Evolutionary conservation across 2,888 invertebrate genomes (phyloP), one percentile per base, ranked within the genome.

Genomic region (Caenorhabditis macrosperma): DNA sequence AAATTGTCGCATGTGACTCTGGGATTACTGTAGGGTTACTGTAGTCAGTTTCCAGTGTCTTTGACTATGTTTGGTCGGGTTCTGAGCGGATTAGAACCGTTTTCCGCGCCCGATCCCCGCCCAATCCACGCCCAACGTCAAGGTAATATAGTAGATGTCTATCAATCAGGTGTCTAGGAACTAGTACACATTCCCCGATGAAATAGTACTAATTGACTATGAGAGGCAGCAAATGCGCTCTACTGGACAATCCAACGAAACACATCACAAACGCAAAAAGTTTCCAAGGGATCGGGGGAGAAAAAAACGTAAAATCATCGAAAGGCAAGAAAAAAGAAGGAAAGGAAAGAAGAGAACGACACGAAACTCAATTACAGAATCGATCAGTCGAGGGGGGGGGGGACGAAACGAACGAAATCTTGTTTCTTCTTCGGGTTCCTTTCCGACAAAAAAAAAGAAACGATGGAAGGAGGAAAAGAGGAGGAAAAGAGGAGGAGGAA

Each of bases 281-380:
- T 33, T 33, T 33, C 26, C 26, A 44, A 44, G 46, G 28, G 17
- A 59, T 24, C 46, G 22, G 30, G 17, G 24, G 30, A 46, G n/a
- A 50, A 41, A 38, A 61, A 54, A 35, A 20, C 22, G 30, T 46
- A 61, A n/a, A 61, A 48, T 20, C 33, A n/a, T 48, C 22, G 48
- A 48, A 46, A 28, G 20, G 30, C 52, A 54, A 35, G 26, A 52
- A 52, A 38, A 38, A 64, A 46, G 33, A 30, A 30, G 17, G 17
- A 22, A 41, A 22, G 28, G n/a, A n/a, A 61, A 41, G 20, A 52
- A 54, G 26, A 28, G 30, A 44, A 55, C 35, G n/a, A 24, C 12
- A 38, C 54, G 55, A 59, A 68, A 68, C 48, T 57, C 46, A 48
- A 68, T 59, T 57, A 57, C 67, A 59, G 67, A 68, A 68, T 59